phyloP scores from a whole-genome alignment of 2,888 invertebrate genomes.

The Cerastis leucographa region DNA sequence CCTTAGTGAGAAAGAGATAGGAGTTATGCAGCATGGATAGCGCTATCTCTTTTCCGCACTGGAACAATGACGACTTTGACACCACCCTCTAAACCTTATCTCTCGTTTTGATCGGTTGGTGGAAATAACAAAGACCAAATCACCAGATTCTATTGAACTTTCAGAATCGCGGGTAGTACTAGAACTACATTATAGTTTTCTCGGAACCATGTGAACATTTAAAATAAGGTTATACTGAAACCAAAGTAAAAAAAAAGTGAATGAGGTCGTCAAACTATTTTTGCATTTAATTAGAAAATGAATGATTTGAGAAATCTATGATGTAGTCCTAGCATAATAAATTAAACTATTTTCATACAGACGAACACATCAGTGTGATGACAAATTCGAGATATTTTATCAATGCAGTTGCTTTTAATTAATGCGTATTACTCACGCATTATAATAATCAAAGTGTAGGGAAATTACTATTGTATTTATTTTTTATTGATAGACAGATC shows the following conservation, averaged over 20 bases:
- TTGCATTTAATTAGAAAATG: slow-evolving; percentile 25
- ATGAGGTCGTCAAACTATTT: slow-evolving; percentile 15
- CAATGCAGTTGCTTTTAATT: slow-evolving; percentile 12
- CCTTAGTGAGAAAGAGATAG: not conserved
- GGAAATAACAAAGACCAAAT: not conserved
- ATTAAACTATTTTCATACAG: slow-evolving; percentile 51
- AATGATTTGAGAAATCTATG: slow-evolving; percentile 13
- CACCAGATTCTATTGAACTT: slow-evolving; percentile 6
- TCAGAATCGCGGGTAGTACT: slow-evolving; percentile 14
- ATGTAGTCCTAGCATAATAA: slow-evolving; percentile 24
- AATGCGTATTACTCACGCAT: slow-evolving; percentile 8
- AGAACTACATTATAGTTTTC: slow-evolving; percentile 30
- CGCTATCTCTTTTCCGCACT: not conserved
- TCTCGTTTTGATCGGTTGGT: not conserved
- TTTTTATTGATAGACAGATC: slow-evolving; percentile 58
- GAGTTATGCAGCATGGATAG: not conserved
- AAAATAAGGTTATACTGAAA: not conserved
- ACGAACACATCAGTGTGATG: slow-evolving; percentile 34
- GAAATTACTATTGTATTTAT: slow-evolving; percentile 67
- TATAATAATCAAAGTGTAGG: slow-evolving; percentile 43
- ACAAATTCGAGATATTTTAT: slow-evolving; percentile 44
- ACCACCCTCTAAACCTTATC: not conserved
- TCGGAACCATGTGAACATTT: not conserved
- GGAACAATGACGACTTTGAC: not conserved
- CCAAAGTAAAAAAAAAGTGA: not conserved